Evolutionary conservation across 2,113 vertebrate species (phyloP), one percentile per base, ranked within the genome.

Genomic region (Steatornis caripensis): DNA sequence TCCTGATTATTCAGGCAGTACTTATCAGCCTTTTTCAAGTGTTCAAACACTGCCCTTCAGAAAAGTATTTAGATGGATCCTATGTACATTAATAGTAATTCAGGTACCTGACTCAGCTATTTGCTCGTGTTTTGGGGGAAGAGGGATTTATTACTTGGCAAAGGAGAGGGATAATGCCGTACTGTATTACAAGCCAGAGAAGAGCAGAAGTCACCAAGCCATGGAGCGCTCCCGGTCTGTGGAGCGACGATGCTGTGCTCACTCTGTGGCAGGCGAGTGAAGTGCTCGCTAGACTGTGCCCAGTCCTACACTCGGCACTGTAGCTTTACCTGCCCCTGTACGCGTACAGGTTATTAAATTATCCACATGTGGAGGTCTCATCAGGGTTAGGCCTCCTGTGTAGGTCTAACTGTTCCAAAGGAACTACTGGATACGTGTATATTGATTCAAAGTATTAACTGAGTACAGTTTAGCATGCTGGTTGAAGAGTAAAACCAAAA

Each of bases 201-300:
- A 77, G n/a, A 89, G 65, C 62, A 85, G 68, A 26, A 77, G 71
- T 22, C 57, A 36, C 16, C 4, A 21, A 82, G 24, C 12, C 48
- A 41, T 36, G 45, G 54, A 72, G 45, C 4, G 1, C 6, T 30
- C 24, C 36, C 8, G 4, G 55, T 6, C 15, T 61, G 21, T 4
- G 26, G 19, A 83, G 58, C 6, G 0, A 53, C 0, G 1, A 27
- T 3, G 36, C 24, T n/a, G 62, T 1, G 3, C 49, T 54, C 14
- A 0, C 22, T 4, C 30, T 2, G 6, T 0, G 0, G 6, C 21
- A 34, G 23, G 30, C 0, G 0, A 71, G 69, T 45, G 6, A 60
- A 69, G 36, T 17, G 45, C 61, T 30, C 81, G 11, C 8, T 39
- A 65, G 78, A 11, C 43, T 6, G 18, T 24, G 65, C 45, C 90